Evolutionary conservation across 2,888 invertebrate genomes (phyloP).

Genomic region (Drosophila anomelani): DNA sequence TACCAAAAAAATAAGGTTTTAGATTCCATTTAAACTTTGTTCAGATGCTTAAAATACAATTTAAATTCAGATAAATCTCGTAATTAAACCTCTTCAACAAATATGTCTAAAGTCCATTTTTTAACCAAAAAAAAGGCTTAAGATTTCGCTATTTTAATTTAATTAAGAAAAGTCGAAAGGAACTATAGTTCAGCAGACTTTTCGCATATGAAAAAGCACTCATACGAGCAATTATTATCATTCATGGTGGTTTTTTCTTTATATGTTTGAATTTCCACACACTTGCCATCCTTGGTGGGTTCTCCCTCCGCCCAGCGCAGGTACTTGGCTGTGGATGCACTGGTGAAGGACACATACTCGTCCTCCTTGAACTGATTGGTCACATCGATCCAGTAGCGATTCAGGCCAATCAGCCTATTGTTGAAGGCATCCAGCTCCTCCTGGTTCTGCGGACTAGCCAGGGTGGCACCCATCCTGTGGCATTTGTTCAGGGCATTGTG

Average conservation of each 20-base stretch:
- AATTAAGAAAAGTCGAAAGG: too few species aligned
- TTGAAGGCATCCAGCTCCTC: slow-evolving; percentile 16
- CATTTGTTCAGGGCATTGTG: slow-evolving; percentile 7
- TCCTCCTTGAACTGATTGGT: slow-evolving; percentile 24
- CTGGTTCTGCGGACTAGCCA: slow-evolving; percentile 21
- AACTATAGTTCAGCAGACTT: background rate
- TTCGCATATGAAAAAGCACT: slow-evolving; percentile 18
- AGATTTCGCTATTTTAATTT: background rate
- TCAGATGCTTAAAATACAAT: background rate
- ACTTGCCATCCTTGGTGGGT: slow-evolving; percentile 30
- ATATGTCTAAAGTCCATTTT: background rate
- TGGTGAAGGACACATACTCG: slow-evolving; percentile 25
- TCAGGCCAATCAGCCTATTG: background rate
- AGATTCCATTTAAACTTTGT: background rate
- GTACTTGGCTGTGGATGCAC: slow-evolving; percentile 11
- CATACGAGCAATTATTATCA: slow-evolving; percentile 9
- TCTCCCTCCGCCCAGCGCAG: slow-evolving; percentile 25
- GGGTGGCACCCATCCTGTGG: slow-evolving; percentile 17
- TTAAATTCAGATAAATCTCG: background rate
- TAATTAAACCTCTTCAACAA: too few species aligned
- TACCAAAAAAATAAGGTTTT: background rate
- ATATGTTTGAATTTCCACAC: slow-evolving; percentile 13
- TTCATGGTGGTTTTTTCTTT: slow-evolving; percentile 23
- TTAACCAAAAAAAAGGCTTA: background rate
- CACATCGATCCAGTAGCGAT: slow-evolving; percentile 35